A percentile compares a stretch with the other conserved stretches of the same genome.
phyloP scores from a whole-genome alignment of 2,888 invertebrate species.

The Brenthis ino region DNA sequence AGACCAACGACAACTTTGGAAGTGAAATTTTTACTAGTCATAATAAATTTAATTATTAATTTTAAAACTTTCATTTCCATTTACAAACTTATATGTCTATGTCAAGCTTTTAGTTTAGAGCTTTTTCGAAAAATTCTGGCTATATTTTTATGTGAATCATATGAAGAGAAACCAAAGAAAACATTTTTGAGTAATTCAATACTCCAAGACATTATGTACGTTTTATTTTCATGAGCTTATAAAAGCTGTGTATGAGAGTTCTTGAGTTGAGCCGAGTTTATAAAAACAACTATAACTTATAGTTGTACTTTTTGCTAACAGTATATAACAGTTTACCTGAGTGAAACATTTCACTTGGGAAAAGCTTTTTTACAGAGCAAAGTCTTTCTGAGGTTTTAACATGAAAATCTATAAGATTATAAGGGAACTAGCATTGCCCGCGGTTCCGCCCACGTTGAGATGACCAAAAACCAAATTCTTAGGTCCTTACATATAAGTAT shows the following conservation, averaged over 20 bases:
- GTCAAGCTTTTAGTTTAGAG: too few species aligned
- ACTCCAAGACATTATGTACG: background rate
- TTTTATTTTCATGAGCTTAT: background rate
- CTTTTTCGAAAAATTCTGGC: too few species aligned
- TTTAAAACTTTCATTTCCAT: too few species aligned
- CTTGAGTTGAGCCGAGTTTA: slow-evolving; percentile 1
- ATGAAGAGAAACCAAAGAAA: background rate
- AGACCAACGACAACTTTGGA: too few species aligned
- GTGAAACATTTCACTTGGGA: slow-evolving; percentile 2
- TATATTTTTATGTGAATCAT: too few species aligned
- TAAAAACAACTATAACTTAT: slow-evolving; percentile 1
- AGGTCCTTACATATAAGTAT: too few species aligned
- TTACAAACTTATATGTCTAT: too few species aligned
- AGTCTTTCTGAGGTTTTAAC: slow-evolving; percentile 5
- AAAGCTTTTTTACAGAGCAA: background rate
- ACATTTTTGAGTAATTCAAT: background rate
- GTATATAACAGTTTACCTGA: slow-evolving; percentile 17
- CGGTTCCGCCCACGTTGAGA: too few species aligned
- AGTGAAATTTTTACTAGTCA: too few species aligned
- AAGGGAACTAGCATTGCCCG: too few species aligned
- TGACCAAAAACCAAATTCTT: too few species aligned
- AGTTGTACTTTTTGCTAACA: slow-evolving; percentile 1
- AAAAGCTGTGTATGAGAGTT: slow-evolving; percentile 4
- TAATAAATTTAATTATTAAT: too few species aligned
- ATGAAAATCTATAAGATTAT: slow-evolving; percentile 6